Evolutionary conservation across 92 coral and sea anemone species (phyloP).

Genomic region (Umimayanthus kanabou): DNA sequence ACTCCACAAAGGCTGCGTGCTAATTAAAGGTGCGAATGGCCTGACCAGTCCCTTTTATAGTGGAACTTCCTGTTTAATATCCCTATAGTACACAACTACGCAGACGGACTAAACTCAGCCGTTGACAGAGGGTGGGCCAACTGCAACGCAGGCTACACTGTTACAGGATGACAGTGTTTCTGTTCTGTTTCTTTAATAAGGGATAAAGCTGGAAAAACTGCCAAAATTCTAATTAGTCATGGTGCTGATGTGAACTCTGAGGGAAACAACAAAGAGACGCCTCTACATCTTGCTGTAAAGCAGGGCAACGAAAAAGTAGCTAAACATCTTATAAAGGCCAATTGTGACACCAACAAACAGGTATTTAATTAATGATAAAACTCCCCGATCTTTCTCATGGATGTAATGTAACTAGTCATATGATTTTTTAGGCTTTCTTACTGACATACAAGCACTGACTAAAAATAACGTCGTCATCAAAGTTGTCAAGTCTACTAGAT

Average conservation of each 20-base stretch:
- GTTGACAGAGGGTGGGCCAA: too few species aligned
- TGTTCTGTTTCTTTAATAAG: not conserved
- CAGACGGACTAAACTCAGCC: too few species aligned
- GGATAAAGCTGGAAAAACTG: not conserved
- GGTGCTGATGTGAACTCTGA: not conserved
- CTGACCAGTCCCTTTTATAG: too few species aligned
- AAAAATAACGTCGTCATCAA: too few species aligned
- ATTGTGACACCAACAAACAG: constrained; percentile 7
- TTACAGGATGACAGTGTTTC: not conserved
- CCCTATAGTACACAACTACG: too few species aligned
- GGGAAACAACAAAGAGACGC: not conserved
- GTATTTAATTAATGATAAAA: not conserved
- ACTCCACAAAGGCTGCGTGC: too few species aligned
- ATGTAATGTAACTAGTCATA: not conserved
- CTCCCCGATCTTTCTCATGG: not conserved
- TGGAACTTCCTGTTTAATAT: too few species aligned
- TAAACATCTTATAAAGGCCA: not conserved
- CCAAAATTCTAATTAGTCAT: not conserved
- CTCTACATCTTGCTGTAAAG: constrained; percentile 5
- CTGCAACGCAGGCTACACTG: too few species aligned
- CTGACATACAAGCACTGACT: too few species aligned
- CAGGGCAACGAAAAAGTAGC: not conserved
- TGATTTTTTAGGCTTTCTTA: not conserved
- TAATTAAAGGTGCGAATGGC: too few species aligned
- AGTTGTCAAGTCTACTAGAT: too few species aligned